phyloP scores from a whole-genome alignment of 1,140 invertebrate species.

The Micrasema longulum region DNA sequence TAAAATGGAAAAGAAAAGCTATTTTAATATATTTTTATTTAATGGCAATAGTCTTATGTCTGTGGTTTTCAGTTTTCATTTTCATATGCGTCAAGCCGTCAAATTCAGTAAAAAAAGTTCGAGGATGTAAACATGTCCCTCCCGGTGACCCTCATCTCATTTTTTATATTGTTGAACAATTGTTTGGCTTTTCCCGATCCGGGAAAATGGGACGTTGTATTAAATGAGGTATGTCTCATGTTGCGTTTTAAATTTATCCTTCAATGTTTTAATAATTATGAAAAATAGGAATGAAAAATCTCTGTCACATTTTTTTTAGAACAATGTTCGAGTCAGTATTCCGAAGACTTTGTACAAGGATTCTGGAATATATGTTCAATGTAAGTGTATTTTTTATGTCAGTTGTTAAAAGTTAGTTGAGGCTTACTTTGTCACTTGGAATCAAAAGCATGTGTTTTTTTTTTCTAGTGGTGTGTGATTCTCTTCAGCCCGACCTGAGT shows the following conservation, averaged over 20 bases:
- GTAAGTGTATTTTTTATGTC: conserved; percentile 58
- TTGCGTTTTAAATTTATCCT: too few relatives aligned
- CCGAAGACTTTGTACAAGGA: conserved; percentile 62
- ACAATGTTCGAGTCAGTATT: conserved; percentile 54
- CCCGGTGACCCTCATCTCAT: conserved; percentile 24
- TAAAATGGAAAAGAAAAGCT: too few relatives aligned
- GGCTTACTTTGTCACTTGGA: not conserved
- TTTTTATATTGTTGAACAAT: conserved; percentile 36
- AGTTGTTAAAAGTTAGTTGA: not conserved
- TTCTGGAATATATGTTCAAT: conserved; percentile 60
- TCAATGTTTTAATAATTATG: too few relatives aligned
- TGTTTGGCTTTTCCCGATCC: conserved; percentile 57
- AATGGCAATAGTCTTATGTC: too few relatives aligned
- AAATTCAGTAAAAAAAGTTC: conserved; percentile 9
- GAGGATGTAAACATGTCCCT: conserved; percentile 48
- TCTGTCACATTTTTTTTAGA: conserved; percentile 51
- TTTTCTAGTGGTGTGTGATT: conserved; percentile 51
- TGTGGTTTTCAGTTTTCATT: too few relatives aligned
- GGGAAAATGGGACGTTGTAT: conserved; percentile 61
- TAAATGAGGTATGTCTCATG: conserved; percentile 54
- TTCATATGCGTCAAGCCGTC: conserved; percentile 36
- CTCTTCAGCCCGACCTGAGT: conserved; percentile 34
- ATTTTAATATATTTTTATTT: too few relatives aligned
- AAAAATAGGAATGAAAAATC: conserved; percentile 7
- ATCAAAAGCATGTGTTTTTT: conserved; percentile 16